A percentile compares a stretch with the other conserved stretches of the same genome.
phyloP scores from a whole-genome alignment of 2,113 vertebrate genomes.

The Gavia stellata region DNA sequence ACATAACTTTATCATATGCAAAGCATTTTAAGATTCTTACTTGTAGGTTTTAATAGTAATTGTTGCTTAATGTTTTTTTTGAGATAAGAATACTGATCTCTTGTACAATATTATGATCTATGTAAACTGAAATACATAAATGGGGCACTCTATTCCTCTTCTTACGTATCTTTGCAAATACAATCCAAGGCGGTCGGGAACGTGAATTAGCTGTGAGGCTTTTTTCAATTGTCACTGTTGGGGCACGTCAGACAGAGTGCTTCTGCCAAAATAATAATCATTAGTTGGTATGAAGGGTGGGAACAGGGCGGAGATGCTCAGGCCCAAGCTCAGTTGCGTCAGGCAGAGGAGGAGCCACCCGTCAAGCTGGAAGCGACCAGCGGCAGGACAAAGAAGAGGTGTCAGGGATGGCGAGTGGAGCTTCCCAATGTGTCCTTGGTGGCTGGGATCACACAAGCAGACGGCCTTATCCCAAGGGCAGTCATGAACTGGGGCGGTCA shows the following conservation, averaged over 20 bases:
- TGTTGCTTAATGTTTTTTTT: neutral
- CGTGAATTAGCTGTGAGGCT: fast-evolving
- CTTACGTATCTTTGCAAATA: neutral
- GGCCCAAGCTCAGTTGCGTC: fast-evolving
- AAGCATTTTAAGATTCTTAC: neutral
- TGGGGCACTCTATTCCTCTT: fast-evolving
- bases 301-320: neutral
- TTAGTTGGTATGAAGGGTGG: neutral
- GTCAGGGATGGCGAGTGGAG: neutral
- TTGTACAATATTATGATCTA: neutral
- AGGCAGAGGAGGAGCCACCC: neutral
- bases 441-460: neutral
- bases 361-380: too few species aligned
- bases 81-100: neutral
- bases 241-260: fast-evolving
- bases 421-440: neutral
- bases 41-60: neutral
- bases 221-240: fast-evolving
- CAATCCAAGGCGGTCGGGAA: neutral
- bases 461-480: neutral
- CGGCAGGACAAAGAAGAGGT: neutral
- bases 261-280: neutral
- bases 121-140: neutral
- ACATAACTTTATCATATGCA: neutral
- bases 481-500: neutral